A percentile compares a stretch with the other conserved stretches of the same genome.
Conservation (phyloP, 2,113 vertebrate genomes). For the Lucifuga dentata region DNA sequence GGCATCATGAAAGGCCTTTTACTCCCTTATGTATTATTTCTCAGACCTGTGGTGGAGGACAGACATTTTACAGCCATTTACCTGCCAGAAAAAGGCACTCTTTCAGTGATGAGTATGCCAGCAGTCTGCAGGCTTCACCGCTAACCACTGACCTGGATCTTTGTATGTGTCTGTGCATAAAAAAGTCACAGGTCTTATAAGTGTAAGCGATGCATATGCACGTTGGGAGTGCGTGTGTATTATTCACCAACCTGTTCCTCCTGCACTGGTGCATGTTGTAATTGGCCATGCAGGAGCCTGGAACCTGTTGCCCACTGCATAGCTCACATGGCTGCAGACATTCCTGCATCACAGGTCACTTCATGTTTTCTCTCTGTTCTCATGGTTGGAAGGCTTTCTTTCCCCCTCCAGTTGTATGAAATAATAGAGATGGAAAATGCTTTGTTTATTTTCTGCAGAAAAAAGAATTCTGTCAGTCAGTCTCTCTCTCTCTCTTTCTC, state of each 20-base stretch:
- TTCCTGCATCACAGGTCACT: conserved; percentile 44
- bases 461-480: conserved; percentile 24
- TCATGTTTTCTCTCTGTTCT: conserved; percentile 46
- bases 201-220: not conserved
- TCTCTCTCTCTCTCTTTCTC: conserved; percentile 34
- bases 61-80: conserved; percentile 30
- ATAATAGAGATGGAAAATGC: conserved; percentile 55
- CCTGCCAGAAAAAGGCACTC: conserved; percentile 27
- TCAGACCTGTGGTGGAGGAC: conserved; percentile 25
- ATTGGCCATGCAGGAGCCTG: conserved; percentile 39
- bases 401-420: conserved; percentile 45
- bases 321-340: conserved; percentile 44
- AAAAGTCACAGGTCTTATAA: not conserved
- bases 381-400: conserved; percentile 48
- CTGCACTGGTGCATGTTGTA: conserved; percentile 34
- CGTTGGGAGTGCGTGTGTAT: not conserved
- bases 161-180: not conserved
- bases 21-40: conserved; percentile 41
- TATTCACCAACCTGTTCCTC: conserved; percentile 22
- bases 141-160: conserved; percentile 42
- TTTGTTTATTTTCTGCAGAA: conserved; percentile 53
- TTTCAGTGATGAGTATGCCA: conserved; percentile 19
- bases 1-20: conserved; percentile 21
- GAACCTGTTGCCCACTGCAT: conserved; percentile 37
- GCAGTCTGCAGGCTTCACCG: conserved; percentile 29